Evolutionary conservation across 1,140 invertebrate genomes (phyloP), one percentile per base, ranked within the genome.

Genomic region (Glossosoma conforme): DNA sequence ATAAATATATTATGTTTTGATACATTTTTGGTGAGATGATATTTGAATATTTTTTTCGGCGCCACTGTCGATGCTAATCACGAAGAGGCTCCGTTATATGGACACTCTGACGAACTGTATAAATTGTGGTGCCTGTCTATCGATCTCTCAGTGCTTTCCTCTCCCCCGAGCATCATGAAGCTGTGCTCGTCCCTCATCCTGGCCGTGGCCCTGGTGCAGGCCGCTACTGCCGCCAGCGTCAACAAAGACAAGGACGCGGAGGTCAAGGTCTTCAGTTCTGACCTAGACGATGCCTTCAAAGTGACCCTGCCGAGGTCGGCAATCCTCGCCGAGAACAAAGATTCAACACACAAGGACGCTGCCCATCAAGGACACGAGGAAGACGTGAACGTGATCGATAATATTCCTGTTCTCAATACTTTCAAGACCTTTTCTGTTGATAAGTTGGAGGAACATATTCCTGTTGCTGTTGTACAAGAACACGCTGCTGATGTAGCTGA

Each of bases 51-150:
- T 15, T 15, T 15, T 33, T 33, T 33, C 47, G 25, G 10, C 44
- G 52, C 47, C 37, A 19, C 17, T 58, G 47, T 22, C 21, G 17
- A 21, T 25, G 28, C 22, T 43, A 37, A 51, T 58, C 44, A 52
- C 44, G 56, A 52, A 37, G 47, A 52, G 54, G 56, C 25, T 36
- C 56, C 56, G 56, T 58, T 58, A 58, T 54, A 49, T 45, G 44
- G 48, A 36, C 52, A 54, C 48, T 46, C 40, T 33, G 48, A 35
- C 47, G 51, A 47, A 24, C 20, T 37, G 56, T 58, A 58, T 58
- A 58, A 58, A 58, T 48, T 42, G 30, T 25, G 38, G 35, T 44
- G 37, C 28, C 13, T 20, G 30, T 30, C 17, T 9, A 33, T 24
- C 15, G 22, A 38, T 21, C 13, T n/a, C 41, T 43, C 44, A 58